Base-by-base conservation (phyloP, 2,113 vertebrate species). In the Silurus glanis region DNA sequence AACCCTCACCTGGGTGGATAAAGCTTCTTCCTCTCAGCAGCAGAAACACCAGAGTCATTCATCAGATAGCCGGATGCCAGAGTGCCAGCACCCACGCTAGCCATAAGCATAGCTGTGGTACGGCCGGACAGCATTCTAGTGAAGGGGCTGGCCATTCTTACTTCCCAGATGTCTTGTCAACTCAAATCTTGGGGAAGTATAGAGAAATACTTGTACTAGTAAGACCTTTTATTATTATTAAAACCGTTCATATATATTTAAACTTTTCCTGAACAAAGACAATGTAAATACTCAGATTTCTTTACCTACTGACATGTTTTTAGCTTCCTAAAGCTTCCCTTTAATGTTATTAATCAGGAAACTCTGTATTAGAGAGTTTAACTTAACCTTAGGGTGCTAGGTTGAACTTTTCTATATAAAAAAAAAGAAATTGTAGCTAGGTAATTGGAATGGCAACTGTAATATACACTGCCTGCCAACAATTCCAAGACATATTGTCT, bases 1-100 rank as follows among this genome's bases (percentile, higher is more conserved):
- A 82, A 47, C 51, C n/a, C 23, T 89, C 16, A 97, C 97, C 97
- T 98, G 37, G 97, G 91, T 0, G 97, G 97, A 79, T 96, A 98
- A 28, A 96, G 90, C 90, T 90, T 96, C 62, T 74, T 93, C 83
- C 93, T 96, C 23, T 95, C 96, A 12, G 92, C 92, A 61, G 91
- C 81, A 9, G 94, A 94, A 4, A 94, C 94, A 4, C 94, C 93
- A 87, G 91, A 93, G 87, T 94, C 93, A 87, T 92, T 95, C 84
- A 97, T 88, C 84, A 97, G 91, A 93, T 96, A 97, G 16, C 95
- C 95, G 0, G 96, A 94, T 64, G 95, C 94, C 88, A 98, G 92
- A 5, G 95, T 93, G 9, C 96, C 94, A 2, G 94, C 94, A 82
- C 97, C 95, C 1, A 98, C 83, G 0, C 95, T 94, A 23, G 96